Evolutionary conservation across 2,113 vertebrate genomes (phyloP).

Genomic region (Chloropsis cyanopogon): DNA sequence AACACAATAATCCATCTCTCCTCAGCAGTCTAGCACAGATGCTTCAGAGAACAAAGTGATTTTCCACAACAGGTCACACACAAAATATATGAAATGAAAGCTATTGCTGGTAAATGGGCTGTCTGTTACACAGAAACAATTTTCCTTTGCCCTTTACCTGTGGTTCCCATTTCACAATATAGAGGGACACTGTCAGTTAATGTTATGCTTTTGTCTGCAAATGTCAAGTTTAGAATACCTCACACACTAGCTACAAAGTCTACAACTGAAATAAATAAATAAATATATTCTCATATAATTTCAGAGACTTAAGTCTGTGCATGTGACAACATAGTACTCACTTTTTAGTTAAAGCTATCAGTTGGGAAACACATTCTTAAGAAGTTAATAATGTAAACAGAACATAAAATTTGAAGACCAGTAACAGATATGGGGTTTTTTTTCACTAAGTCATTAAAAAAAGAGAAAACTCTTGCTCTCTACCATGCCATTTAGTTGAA

Average conservation of each 20-base stretch:
- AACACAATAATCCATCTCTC: neutral
- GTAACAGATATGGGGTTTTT: neutral
- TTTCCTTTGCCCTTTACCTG: neutral
- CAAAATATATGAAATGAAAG: neutral
- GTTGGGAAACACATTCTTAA: neutral
- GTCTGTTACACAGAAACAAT: neutral
- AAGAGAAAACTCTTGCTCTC: neutral
- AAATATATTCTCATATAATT: neutral
- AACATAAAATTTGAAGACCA: neutral
- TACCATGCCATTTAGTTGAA: neutral
- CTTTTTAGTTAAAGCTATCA: neutral
- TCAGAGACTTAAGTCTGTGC: neutral
- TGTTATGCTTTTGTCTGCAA: neutral
- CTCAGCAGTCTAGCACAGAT: neutral
- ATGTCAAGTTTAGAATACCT: neutral
- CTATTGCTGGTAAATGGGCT: neutral
- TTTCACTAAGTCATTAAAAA: neutral
- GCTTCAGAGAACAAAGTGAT: neutral
- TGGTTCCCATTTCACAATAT: neutral
- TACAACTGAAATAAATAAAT: neutral
- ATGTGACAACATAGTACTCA: neutral
- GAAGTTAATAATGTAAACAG: neutral
- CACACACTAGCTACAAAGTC: neutral
- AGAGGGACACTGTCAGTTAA: neutral
- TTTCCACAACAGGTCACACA: slow-evolving; percentile 1